Evolutionary conservation across 2,797 vertebrate genomes (phyloP).

Genomic region (Orestias chungarensis): DNA sequence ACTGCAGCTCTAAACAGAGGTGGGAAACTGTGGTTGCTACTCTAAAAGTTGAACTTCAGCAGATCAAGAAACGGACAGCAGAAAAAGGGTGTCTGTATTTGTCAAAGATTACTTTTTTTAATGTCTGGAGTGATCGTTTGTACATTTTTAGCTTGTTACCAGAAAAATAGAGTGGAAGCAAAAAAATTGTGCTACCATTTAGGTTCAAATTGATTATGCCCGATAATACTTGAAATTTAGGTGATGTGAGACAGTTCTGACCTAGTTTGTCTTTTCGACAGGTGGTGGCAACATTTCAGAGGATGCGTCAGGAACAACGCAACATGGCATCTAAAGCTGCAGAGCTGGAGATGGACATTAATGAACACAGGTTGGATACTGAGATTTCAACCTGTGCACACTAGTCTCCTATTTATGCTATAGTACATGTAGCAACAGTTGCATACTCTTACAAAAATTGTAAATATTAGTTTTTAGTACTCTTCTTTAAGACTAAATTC

Average conservation of each 20-base stretch:
- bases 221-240: no score
- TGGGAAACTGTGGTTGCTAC: neutral
- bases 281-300: conserved; percentile 93
- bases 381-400: neutral
- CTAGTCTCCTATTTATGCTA: neutral
- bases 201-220: no score
- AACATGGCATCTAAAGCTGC: conserved; percentile 89
- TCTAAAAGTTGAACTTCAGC: neutral
- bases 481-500: neutral
- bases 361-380: conserved; percentile 86
- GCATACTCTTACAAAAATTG: neutral
- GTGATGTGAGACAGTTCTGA: neutral
- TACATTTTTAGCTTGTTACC: no score
- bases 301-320: conserved; percentile 92
- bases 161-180: no score
- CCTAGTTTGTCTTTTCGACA: conserved; percentile 47
- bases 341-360: conserved; percentile 93
- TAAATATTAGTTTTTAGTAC: neutral
- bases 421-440: neutral
- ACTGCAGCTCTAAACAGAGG: neutral
- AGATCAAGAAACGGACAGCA: neutral
- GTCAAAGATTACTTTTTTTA: no score
- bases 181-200: no score
- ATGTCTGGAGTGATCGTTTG: no score
- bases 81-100: no score